Base-by-base conservation (phyloP, 2,113 vertebrate species). In the Piprites chloris region DNA sequence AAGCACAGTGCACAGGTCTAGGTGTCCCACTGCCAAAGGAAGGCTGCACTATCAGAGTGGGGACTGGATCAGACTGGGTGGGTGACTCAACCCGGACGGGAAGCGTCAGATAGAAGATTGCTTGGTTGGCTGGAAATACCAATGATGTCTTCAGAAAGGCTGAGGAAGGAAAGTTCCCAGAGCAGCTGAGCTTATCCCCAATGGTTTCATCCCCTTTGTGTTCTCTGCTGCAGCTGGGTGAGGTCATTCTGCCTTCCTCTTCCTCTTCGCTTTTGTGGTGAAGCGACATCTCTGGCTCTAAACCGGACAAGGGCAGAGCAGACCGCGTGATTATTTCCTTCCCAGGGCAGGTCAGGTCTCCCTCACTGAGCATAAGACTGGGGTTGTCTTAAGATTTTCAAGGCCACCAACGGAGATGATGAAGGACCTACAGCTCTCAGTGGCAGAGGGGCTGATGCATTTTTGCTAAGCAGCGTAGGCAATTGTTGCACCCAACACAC, bases 181-280 rank as follows among this genome's bases (percentile, higher is more conserved):
- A 80, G 39, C 75, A 79, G 82, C 86, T 88, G 75, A 44, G 39
- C 15, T 85, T 41, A 52, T 58, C 72, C 42, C 47, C 20, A 21
- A 0, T 0, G 6, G 55, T 61, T 80, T 87, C 9, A 10, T 28
- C 22, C 20, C 33, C 79, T 87, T 87, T 89, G 91, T 93, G 59
- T 27, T 85, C 55, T 71, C 81, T 77, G 33, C 46, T 90, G 59
- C 2, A 3, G 30, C 17, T 72, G 59, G 13, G 14, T 96, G 90
- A 97, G 72, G 68, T 94, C 90, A 96, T 44, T 87, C 53, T 7
- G 44, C 71, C 37, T 97, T 96, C 93, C 94, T 93, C 59, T 93
- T 94, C 94, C 92, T 94, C 62, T 82, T 62, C 0, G 5, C 52
- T 85, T 96, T 94, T 91, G 90, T 92, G 79, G 47, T 33, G 59